Evolutionary conservation across 92 coral and sea anemone species (phyloP).

Genomic region (Heteractis magnifica): DNA sequence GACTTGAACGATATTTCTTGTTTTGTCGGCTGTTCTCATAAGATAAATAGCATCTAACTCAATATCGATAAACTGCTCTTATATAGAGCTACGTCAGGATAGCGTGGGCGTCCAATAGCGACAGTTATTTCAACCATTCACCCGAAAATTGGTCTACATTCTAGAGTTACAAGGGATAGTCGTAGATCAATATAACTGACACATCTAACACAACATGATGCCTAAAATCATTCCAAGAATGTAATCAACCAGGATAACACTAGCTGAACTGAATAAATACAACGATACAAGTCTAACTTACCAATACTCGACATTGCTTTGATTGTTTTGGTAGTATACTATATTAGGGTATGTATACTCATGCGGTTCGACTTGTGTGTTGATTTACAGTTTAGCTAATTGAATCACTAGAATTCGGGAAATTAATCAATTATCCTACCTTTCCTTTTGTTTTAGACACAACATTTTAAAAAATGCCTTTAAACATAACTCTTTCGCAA

Average conservation of each 20-base stretch:
- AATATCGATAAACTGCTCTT: not conserved
- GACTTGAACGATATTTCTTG: not conserved
- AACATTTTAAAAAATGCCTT: not conserved
- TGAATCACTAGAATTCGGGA: not conserved
- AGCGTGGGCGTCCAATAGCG: constrained; percentile 25
- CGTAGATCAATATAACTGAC: not conserved
- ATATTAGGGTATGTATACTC: not conserved
- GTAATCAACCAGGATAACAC: not conserved
- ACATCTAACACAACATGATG: not conserved
- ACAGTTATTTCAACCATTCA: constrained; percentile 14
- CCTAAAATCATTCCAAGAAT: not conserved
- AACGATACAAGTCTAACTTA: not conserved
- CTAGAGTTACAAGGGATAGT: constrained; percentile 2
- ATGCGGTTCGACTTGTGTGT: not conserved
- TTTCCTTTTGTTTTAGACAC: not conserved
- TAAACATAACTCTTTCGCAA: not conserved
- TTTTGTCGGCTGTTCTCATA: not conserved
- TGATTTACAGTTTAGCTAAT: not conserved
- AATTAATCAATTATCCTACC: not conserved
- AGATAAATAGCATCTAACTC: constrained; percentile 8
- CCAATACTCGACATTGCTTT: not conserved
- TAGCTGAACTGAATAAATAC: not conserved
- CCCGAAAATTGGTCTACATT: not conserved
- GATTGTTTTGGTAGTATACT: not conserved
- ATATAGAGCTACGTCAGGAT: constrained; percentile 11